Conservation (phyloP, 1,140 invertebrate species). For the Heliconius hewitsoni region DNA sequence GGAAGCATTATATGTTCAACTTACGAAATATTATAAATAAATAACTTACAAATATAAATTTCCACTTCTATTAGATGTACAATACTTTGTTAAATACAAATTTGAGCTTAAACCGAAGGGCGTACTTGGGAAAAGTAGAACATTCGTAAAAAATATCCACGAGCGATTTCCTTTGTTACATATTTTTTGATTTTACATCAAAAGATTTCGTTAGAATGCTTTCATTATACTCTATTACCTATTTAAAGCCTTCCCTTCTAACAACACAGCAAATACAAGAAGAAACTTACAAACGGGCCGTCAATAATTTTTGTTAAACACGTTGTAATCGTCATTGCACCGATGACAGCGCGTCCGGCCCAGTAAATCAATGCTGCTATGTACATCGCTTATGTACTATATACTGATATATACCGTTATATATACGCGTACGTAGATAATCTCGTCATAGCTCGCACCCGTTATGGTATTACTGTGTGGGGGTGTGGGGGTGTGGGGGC, state of each 20-base stretch:
- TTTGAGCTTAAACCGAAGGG: no score
- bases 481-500: conserved; percentile 48
- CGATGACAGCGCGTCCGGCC: conserved; percentile 70
- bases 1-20: no score
- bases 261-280: background rate
- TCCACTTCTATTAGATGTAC: no score
- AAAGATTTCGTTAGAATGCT: no score
- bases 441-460: conserved; percentile 80
- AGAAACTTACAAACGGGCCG: conserved; percentile 1
- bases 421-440: conserved; percentile 79
- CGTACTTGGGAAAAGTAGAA: no score
- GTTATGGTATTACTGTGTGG: conserved; percentile 80
- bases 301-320: conserved; percentile 58
- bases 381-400: conserved; percentile 75
- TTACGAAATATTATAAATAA: no score
- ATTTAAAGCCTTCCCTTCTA: background rate
- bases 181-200: background rate
- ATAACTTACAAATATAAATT: no score
- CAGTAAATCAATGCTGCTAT: conserved; percentile 78
- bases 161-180: no score
- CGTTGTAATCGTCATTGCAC: conserved; percentile 58
- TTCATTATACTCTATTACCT: background rate
- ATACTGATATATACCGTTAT: conserved; percentile 65
- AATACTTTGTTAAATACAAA: no score
- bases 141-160: no score